phyloP scores from a whole-genome alignment of 2,113 vertebrate genomes.

The Cyphomyrus plagiostoma region DNA sequence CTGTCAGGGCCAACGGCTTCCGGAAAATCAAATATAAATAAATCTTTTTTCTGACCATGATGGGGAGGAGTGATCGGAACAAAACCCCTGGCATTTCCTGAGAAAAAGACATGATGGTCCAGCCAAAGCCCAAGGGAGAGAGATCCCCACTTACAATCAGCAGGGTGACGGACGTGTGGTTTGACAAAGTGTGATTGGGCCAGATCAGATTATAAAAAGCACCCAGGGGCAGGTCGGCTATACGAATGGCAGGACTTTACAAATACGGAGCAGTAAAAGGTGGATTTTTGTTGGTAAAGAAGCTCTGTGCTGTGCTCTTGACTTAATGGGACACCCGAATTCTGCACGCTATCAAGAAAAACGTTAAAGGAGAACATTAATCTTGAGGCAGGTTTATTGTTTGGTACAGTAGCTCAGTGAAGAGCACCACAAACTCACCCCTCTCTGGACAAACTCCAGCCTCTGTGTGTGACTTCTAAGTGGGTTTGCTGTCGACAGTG shows the following conservation, averaged over 20 bases:
- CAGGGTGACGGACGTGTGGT: neutral
- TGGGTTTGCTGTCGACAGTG: neutral
- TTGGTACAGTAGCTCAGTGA: neutral
- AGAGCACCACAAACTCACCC: neutral
- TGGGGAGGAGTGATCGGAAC: neutral
- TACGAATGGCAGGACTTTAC: neutral
- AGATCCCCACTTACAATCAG: neutral
- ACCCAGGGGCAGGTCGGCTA: neutral
- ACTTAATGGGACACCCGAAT: neutral
- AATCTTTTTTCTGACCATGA: neutral
- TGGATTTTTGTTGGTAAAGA: neutral
- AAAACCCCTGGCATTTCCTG: neutral
- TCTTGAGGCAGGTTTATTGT: neutral
- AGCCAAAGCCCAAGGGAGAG: neutral
- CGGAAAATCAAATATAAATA: slow-evolving; percentile 28
- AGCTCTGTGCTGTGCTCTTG: neutral
- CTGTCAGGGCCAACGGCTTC: slow-evolving; percentile 22
- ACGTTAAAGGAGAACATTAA: neutral
- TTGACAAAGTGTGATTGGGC: neutral
- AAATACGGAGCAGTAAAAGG: neutral
- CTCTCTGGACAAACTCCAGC: neutral
- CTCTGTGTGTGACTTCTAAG: neutral
- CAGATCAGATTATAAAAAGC: neutral
- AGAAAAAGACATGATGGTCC: neutral
- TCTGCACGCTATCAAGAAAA: neutral